Base-by-base conservation (phyloP, 2,888 invertebrate genomes). In the Chirona hameri region DNA sequence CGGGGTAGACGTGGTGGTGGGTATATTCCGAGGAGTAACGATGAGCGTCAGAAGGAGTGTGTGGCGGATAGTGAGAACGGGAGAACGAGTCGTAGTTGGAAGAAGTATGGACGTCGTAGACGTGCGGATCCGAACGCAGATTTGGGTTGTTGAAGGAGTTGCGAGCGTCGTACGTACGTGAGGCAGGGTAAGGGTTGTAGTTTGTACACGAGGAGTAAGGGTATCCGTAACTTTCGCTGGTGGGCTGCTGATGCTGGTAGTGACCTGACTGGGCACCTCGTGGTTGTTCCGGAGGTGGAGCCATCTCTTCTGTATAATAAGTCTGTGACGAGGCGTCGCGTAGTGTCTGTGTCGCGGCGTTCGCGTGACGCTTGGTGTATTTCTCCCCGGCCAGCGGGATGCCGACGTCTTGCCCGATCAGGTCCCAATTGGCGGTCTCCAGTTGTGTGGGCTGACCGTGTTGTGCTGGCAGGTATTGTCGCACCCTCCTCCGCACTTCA, bases 301-400 rank as follows among this genome's bases (percentile, higher is more conserved):
- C 7, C 10, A 39, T 24, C 10, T 76, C 21, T 27, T 1, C 39
- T 21, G 10, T 24, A 10, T 24, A 9, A 21, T 76, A 39, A 0
- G 76, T 76, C 76, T 76, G 76, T 24, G 76, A 76, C 7, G 76
- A 39, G 7, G 46, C 76, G 24, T 76, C 76, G 1, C 76, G 12
- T 24, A 39, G 18, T 24, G 76, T 76, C 76, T 76, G 76, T 7
- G 76, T 76, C 24, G 76, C 21, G 76, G 76, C 76, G 46, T 76
- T 24, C 39, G n/a, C 24, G 9, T 46, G 46, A 9, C 46, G 39
- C 3, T 24, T 12, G 14, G 52, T 52, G 15, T 12, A 18, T 1
- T 18, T 4, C 52, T 52, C 12, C 18, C 18, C 52, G 12, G 15
- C 69, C 46, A 18, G 76, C 7, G 76, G 4, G 24, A 18, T 12